These are phyloP conservation scores for Poecilia wingei DNA, from an alignment of 2,797 vertebrate species.

Conservation along the genomic window DNA sequence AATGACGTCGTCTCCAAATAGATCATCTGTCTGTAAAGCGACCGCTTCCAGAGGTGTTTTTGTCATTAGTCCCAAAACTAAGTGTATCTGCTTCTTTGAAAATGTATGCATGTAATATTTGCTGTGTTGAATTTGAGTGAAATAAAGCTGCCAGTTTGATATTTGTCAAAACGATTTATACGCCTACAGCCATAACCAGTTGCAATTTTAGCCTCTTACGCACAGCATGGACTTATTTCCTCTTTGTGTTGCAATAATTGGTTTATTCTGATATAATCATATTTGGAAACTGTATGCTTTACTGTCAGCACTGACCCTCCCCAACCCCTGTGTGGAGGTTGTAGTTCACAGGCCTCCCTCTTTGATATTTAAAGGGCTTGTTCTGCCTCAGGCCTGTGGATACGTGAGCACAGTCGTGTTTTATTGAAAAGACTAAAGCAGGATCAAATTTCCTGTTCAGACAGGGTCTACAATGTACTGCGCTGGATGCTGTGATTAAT, in stretches of 20 bases:
- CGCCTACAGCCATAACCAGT: slow-evolving; percentile 17
- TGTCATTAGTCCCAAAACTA: slow-evolving; percentile 20
- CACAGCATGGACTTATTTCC: slow-evolving; percentile 41
- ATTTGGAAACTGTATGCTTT: slow-evolving; percentile 43
- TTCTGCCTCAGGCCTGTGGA: slow-evolving; percentile 52
- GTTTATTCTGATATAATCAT: slow-evolving; percentile 63
- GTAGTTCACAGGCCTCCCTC: slow-evolving; percentile 47
- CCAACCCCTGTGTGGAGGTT: slow-evolving; percentile 31
- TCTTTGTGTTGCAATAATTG: slow-evolving; percentile 48
- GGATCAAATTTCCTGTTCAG: not conserved
- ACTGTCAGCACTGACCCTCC: slow-evolving; percentile 19
- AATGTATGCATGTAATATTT: slow-evolving; percentile 49
- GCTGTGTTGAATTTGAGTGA: slow-evolving; percentile 26
- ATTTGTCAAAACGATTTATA: slow-evolving; percentile 15
- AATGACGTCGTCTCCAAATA: slow-evolving; percentile 25
- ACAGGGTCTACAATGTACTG: not conserved
- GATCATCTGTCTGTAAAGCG: slow-evolving; percentile 12
- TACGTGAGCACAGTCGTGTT: slow-evolving; percentile 18
- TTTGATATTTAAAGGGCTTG: slow-evolving; percentile 71
- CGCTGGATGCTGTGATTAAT: not conserved
- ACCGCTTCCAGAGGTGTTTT: not conserved
- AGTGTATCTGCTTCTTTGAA: slow-evolving; percentile 19
- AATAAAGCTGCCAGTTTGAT: slow-evolving; percentile 58
- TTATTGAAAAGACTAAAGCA: not conserved
- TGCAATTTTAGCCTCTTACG: slow-evolving; percentile 48